Percentiles rank a stretch among this genome's conserved stretches.
Evolutionary conservation across 1,140 invertebrate genomes (phyloP).

Genomic region (Hesperophylax magnus): DNA sequence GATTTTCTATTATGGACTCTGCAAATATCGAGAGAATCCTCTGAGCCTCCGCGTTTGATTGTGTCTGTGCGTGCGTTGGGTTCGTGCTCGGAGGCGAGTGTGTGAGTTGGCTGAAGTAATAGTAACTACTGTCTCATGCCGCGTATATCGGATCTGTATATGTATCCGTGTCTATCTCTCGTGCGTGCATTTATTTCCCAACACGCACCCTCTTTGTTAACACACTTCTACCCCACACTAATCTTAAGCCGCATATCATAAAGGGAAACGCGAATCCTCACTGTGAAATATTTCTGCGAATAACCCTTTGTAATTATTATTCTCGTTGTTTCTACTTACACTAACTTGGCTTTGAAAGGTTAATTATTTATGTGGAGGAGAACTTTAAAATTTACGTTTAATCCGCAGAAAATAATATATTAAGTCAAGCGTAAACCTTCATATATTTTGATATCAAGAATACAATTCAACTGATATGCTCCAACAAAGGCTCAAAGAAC

Average conservation of each 20-base stretch:
- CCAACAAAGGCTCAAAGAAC: no score
- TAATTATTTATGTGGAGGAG: conserved; percentile 28
- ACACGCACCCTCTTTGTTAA: conserved; percentile 43
- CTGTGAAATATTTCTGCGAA: conserved; percentile 39
- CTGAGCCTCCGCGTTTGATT: neutral
- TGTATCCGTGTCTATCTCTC: neutral
- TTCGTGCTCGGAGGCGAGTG: no score
- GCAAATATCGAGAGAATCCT: conserved; percentile 49
- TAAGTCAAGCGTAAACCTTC: no score
- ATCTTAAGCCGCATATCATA: conserved; percentile 49
- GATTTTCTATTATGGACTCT: conserved; percentile 57
- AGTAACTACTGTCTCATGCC: no score
- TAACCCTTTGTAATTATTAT: conserved; percentile 40
- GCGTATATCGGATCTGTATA: no score
- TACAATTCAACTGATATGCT: no score
- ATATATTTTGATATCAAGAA: no score
- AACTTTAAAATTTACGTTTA: conserved; percentile 18
- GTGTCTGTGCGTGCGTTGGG: conserved; percentile 14
- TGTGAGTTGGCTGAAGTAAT: no score
- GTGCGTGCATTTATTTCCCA: conserved; percentile 40
- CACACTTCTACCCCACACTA: conserved; percentile 26
- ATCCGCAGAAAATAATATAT: conserved; percentile 5
- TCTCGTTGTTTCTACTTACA: conserved; percentile 28
- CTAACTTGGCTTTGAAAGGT: conserved; percentile 6
- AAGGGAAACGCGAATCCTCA: conserved; percentile 34